Evolutionary conservation across 2,888 invertebrate species (phyloP).

Genomic region (Eupelmus urozonus): DNA sequence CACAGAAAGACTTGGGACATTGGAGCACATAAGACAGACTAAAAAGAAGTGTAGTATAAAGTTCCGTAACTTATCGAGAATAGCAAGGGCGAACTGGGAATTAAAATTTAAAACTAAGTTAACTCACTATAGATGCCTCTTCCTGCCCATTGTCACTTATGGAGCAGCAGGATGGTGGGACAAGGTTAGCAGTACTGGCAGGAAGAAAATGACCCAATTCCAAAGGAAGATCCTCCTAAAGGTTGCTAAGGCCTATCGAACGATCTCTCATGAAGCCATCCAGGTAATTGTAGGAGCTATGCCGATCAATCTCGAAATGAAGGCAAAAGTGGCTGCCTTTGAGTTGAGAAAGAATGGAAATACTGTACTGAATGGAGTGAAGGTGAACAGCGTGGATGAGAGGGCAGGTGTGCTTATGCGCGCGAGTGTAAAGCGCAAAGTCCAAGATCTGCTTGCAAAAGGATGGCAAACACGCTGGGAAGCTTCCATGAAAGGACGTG

Average conservation of each 20-base stretch:
- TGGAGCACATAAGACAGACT: too few relatives aligned
- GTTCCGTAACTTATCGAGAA: too few relatives aligned
- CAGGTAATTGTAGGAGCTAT: background rate
- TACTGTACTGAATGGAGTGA: background rate
- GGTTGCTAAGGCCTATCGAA: background rate
- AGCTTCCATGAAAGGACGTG: background rate
- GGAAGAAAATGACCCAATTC: background rate
- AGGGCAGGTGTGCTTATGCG: too few relatives aligned
- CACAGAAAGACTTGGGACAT: too few relatives aligned
- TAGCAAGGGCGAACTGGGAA: conserved; percentile 23
- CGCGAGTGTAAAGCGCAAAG: too few relatives aligned
- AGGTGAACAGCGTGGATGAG: background rate
- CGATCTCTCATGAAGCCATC: background rate
- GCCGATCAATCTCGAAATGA: background rate
- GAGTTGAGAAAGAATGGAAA: background rate
- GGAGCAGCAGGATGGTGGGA: conserved; percentile 27
- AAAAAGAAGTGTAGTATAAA: too few relatives aligned
- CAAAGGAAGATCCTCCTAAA: background rate
- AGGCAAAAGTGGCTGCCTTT: too few relatives aligned
- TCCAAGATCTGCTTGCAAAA: too few relatives aligned
- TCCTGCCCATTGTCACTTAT: conserved; percentile 8
- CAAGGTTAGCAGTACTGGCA: background rate
- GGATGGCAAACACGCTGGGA: conserved; percentile 41
- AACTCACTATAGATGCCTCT: conserved; percentile 3
- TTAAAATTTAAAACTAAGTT: background rate